Percentiles rank a stretch among this genome's conserved stretches.
Evolutionary conservation across 2,113 vertebrate genomes (phyloP).

Genomic region (Trachemys scripta): DNA sequence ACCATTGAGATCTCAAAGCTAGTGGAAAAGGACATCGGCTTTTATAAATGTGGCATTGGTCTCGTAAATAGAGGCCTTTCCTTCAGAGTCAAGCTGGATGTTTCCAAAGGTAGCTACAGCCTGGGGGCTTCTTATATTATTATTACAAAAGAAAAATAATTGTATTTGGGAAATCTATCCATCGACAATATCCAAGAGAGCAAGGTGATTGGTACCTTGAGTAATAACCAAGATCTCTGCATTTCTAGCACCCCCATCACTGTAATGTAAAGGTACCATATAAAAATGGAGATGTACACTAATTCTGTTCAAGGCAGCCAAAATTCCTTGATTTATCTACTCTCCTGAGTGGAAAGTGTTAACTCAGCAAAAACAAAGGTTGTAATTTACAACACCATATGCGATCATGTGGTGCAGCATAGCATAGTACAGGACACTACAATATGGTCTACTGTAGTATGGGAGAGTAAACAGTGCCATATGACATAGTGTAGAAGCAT

Average conservation of each 20-base stretch:
- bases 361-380: background rate
- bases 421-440: background rate
- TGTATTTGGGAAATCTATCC: fast-evolving
- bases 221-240: background rate
- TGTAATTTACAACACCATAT: background rate
- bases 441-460: background rate
- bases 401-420: background rate
- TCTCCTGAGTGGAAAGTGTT: background rate
- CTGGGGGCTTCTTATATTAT: fast-evolving
- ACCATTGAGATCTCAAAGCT: conserved; percentile 49
- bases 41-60: conserved; percentile 79
- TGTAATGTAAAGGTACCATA: background rate
- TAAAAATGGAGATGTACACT: background rate
- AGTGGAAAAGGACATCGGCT: background rate
- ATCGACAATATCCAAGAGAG: fast-evolving
- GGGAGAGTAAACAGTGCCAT: background rate
- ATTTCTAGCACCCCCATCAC: background rate
- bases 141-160: fast-evolving
- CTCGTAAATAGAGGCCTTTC: conserved; percentile 56
- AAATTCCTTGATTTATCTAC: background rate
- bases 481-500: background rate
- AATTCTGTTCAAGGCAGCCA: background rate
- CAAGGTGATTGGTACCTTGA: fast-evolving
- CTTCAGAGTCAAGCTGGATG: conserved; percentile 51
- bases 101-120: conserved; percentile 67